Percentiles rank a stretch among this genome's conserved stretches.
Evolutionary conservation across 1,140 invertebrate genomes (phyloP).

Genomic region (Contarinia nasturtii): DNA sequence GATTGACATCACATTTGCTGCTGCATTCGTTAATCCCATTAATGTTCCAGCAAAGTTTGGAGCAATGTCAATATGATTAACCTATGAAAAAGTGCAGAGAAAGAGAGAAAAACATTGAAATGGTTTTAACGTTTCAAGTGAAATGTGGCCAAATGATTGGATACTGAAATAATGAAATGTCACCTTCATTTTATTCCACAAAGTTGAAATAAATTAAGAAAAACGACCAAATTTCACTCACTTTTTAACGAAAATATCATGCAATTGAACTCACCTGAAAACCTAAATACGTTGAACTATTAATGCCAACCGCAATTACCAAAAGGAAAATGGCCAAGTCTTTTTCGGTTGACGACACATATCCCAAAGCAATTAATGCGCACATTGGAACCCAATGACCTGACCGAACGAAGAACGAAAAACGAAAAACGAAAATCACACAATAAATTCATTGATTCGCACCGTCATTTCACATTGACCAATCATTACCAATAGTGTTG

Average conservation of each 20-base stretch:
- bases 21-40: slow-evolving; percentile 46
- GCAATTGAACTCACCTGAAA: slow-evolving; percentile 24
- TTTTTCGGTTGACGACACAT: slow-evolving; percentile 27
- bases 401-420: too few species aligned
- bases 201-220: too few species aligned
- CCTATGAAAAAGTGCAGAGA: too few species aligned
- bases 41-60: slow-evolving; percentile 58
- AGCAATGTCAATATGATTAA: slow-evolving; percentile 53
- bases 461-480: neutral
- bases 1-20: slow-evolving; percentile 52
- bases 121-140: neutral
- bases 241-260: too few species aligned
- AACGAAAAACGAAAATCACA: neutral
- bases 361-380: slow-evolving; percentile 39
- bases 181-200: too few species aligned
- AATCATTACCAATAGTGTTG: slow-evolving; percentile 34
- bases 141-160: neutral
- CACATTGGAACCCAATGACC: slow-evolving; percentile 34
- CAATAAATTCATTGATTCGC: neutral
- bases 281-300: slow-evolving; percentile 56
- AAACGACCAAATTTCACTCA: too few species aligned
- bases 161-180: too few species aligned
- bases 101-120: neutral
- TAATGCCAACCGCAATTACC: slow-evolving; percentile 50
- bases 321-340: slow-evolving; percentile 36